Percentiles rank a stretch among this genome's conserved stretches.
These are phyloP conservation scores for Manis pentadactyla DNA, from an alignment of 2,797 vertebrate genomes.

Conservation along the genomic window DNA sequence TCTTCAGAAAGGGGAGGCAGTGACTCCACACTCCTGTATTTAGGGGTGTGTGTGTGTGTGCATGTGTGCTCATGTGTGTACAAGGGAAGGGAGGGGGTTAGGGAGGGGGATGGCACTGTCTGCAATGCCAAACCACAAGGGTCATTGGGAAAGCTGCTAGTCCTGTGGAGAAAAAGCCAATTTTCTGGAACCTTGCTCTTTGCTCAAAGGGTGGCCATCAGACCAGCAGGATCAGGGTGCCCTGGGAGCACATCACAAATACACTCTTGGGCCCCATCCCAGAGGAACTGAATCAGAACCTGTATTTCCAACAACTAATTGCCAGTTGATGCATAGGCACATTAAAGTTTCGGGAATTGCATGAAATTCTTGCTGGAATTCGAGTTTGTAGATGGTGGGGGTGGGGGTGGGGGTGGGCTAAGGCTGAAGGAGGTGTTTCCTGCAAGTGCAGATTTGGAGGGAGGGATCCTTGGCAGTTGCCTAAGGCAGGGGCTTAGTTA, in stretches of 20 bases:
- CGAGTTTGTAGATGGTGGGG: neutral
- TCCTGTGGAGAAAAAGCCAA: neutral
- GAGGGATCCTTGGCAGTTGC: neutral
- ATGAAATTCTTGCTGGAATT: neutral
- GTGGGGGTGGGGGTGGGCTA: rapidly evolving
- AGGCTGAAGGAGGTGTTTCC: neutral
- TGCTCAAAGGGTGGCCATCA: neutral
- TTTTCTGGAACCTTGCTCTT: neutral
- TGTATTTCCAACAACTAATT: neutral
- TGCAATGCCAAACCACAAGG: neutral
- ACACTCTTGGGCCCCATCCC: neutral
- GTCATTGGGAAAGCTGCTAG: neutral
- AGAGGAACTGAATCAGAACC: neutral
- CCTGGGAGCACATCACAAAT: neutral
- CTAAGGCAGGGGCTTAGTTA: neutral
- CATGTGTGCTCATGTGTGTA: neutral
- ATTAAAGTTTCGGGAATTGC: neutral
- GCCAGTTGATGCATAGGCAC: neutral
- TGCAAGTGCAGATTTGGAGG: neutral
- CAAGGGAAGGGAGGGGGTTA: neutral
- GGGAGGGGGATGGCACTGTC: neutral
- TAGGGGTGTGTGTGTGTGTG: neutral
- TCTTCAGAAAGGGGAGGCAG: neutral
- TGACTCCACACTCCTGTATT: neutral
- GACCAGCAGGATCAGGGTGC: rapidly evolving